phyloP scores from a whole-genome alignment of 64 coral and sea anemone species.

The Montipora efflorescens region DNA sequence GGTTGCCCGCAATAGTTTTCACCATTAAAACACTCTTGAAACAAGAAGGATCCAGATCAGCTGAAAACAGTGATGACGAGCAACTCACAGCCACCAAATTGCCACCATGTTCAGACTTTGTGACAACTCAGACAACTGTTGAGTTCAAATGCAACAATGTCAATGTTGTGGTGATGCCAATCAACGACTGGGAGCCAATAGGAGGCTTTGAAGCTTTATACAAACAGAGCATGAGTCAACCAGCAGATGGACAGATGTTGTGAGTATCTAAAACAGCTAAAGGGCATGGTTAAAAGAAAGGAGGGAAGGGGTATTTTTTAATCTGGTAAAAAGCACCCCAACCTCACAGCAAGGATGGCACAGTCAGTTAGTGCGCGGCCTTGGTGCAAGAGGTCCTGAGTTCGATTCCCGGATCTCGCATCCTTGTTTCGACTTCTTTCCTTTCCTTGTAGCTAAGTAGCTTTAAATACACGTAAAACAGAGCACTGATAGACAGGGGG shows the following conservation, averaged over 20 bases:
- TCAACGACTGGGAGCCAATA: constrained; percentile 95
- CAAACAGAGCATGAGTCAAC: constrained; percentile 84
- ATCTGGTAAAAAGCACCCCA: background rate
- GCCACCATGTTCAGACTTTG: constrained; percentile 86
- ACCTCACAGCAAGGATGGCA: background rate
- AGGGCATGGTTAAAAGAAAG: background rate
- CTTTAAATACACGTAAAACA: too few species aligned
- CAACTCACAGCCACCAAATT: constrained; percentile 16
- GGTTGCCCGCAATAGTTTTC: constrained; percentile 93
- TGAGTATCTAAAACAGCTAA: constrained; percentile 48
- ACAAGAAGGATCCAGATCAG: constrained; percentile 61
- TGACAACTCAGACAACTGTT: constrained; percentile 74
- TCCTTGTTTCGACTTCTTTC: too few species aligned
- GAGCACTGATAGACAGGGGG: too few species aligned
- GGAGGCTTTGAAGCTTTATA: constrained; percentile 82
- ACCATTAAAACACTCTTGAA: constrained; percentile 93
- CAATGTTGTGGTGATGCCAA: constrained; percentile 72
- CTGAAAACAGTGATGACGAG: constrained; percentile 38
- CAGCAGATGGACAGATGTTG: constrained; percentile 86
- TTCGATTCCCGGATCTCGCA: too few species aligned
- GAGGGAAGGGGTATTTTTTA: background rate
- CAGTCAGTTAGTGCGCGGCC: too few species aligned
- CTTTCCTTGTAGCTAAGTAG: too few species aligned
- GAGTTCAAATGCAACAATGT: constrained; percentile 82
- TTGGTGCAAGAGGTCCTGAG: too few species aligned